A percentile compares a stretch with the other conserved stretches of the same genome.
phyloP scores from a whole-genome alignment of 2,113 vertebrate species.

The Ardeotis arabs region DNA sequence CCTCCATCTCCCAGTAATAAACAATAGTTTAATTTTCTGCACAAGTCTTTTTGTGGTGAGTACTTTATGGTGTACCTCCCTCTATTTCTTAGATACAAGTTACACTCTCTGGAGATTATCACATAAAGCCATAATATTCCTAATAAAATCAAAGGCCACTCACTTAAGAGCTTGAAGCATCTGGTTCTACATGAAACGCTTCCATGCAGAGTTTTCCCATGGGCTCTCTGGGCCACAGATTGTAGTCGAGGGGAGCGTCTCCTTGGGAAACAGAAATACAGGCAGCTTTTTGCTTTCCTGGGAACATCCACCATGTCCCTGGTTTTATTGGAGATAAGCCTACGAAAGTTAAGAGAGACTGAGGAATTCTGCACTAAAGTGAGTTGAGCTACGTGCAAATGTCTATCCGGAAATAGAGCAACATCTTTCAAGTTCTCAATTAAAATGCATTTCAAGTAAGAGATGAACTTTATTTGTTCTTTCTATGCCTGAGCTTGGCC shows the following conservation, averaged over 20 bases:
- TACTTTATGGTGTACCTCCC: background rate
- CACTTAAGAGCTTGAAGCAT: background rate
- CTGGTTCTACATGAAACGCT: background rate
- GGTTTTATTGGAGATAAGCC: background rate
- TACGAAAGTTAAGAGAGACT: background rate
- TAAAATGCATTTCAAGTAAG: background rate
- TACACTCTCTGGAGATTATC: background rate
- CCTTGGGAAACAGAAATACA: conserved; percentile 4
- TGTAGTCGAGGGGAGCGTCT: background rate
- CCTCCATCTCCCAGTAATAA: background rate
- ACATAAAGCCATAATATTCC: background rate
- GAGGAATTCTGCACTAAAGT: background rate
- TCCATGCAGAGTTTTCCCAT: background rate
- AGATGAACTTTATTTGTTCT: background rate
- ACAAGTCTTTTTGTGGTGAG: background rate
- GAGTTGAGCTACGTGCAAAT: background rate
- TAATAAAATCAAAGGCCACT: background rate
- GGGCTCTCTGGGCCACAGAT: background rate
- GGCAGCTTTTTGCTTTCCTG: background rate
- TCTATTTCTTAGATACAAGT: background rate
- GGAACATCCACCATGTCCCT: background rate
- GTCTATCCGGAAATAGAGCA: background rate
- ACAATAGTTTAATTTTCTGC: background rate
- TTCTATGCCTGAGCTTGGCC: background rate
- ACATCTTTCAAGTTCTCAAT: background rate